Percentiles rank a stretch among this genome's conserved stretches.
phyloP scores from a whole-genome alignment of 53 echinoderm and acorn worm species.

The Echinometra lucunter region DNA sequence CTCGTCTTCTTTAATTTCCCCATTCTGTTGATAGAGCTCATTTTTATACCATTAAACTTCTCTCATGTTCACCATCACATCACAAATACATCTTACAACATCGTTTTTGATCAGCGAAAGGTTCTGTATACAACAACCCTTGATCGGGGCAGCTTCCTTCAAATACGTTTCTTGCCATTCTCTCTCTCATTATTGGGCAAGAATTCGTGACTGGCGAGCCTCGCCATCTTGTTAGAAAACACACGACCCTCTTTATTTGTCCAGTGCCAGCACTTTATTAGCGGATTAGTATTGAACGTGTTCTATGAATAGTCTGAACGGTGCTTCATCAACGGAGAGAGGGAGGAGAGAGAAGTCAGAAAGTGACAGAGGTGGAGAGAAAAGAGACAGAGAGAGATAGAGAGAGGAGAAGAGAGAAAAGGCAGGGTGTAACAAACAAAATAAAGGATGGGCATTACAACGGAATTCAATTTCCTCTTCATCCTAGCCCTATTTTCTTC shows the following conservation, averaged over 20 bases:
- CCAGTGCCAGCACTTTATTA: constrained; percentile 33
- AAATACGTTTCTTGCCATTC: not conserved
- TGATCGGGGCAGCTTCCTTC: not conserved
- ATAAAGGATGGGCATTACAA: not conserved
- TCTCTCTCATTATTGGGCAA: not conserved
- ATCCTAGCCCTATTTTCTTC: not conserved
- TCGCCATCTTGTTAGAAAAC: not conserved
- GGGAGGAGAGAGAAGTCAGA: not conserved
- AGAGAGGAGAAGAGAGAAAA: not conserved
- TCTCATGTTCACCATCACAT: not conserved
- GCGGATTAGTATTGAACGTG: constrained; percentile 30
- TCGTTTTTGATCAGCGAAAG: not conserved
- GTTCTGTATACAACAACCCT: not conserved
- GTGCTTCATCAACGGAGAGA: not conserved
- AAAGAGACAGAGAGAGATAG: not conserved
- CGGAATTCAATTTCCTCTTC: not conserved
- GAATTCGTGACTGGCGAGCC: not conserved
- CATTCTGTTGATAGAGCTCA: not conserved
- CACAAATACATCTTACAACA: not conserved
- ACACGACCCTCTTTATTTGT: constrained; percentile 21
- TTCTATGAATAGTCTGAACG: not conserved
- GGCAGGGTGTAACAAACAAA: not conserved
- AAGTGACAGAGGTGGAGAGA: not conserved
- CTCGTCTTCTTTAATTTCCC: not conserved
- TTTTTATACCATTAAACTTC: not conserved